Evolutionary conservation across 2,113 vertebrate genomes (phyloP).

Genomic region (Prochilodus magdalenae): DNA sequence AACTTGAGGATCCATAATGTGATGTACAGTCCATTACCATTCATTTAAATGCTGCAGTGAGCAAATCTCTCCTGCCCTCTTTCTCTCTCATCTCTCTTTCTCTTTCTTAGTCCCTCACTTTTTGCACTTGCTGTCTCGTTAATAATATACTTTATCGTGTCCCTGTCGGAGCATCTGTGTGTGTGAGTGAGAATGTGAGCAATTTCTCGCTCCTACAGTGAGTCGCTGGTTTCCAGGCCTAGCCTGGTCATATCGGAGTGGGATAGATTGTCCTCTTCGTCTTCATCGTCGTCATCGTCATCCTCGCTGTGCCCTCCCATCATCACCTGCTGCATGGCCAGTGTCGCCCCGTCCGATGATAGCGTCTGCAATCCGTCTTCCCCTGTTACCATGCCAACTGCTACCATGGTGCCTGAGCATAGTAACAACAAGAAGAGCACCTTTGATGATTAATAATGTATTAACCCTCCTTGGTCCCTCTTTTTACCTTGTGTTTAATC

Average conservation of each 20-base stretch:
- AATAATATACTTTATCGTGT: slow-evolving; percentile 19
- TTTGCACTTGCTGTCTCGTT: slow-evolving; percentile 16
- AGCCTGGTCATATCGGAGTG: slow-evolving; percentile 81
- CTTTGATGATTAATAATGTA: not conserved
- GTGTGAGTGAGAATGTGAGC: not conserved
- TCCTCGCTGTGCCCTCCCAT: slow-evolving; percentile 90
- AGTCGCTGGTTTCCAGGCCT: slow-evolving; percentile 85
- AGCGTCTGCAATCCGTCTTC: slow-evolving; percentile 88
- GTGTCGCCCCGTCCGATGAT: slow-evolving; percentile 85
- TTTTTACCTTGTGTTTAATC: not conserved
- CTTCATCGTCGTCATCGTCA: slow-evolving; percentile 83
- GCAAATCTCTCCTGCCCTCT: slow-evolving; percentile 23
- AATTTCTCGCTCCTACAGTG: slow-evolving; percentile 78
- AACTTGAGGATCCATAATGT: slow-evolving; percentile 33
- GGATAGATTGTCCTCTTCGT: slow-evolving; percentile 78
- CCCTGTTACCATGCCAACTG: slow-evolving; percentile 79
- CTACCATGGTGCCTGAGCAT: slow-evolving; percentile 81
- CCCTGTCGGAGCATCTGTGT: slow-evolving; percentile 23
- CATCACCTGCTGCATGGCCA: slow-evolving; percentile 91
- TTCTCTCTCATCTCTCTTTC: not conserved
- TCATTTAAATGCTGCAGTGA: slow-evolving; percentile 20
- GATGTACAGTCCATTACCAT: slow-evolving; percentile 28
- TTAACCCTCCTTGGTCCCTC: not conserved
- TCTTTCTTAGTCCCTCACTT: not conserved
- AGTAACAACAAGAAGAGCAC: not conserved